These are phyloP conservation scores for Emmelina monodactyla DNA, from an alignment of 2,888 invertebrate species.

Conservation along the genomic window DNA sequence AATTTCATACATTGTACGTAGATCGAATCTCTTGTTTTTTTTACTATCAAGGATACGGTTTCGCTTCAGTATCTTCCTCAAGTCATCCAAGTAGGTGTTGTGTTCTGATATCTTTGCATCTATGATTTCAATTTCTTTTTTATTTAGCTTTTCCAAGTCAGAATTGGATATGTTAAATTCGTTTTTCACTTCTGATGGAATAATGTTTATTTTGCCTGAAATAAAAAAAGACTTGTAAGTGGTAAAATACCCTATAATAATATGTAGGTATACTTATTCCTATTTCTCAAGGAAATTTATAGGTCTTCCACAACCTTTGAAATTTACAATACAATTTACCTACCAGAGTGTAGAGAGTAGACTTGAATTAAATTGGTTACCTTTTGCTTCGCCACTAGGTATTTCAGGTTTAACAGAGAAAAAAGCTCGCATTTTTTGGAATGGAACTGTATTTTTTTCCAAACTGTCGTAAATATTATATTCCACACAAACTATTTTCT, in stretches of 20 bases:
- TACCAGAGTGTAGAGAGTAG: too few relatives aligned
- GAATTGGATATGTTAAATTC: constrained; percentile 30
- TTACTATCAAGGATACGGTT: constrained; percentile 25
- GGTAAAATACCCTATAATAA: too few relatives aligned
- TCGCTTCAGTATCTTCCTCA: constrained; percentile 32
- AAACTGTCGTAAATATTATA: constrained; percentile 33
- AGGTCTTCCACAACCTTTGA: too few relatives aligned
- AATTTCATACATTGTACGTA: constrained; percentile 39
- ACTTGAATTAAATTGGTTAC: constrained; percentile 10
- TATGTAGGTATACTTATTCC: too few relatives aligned
- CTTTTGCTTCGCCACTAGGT: constrained; percentile 10
- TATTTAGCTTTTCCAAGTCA: constrained; percentile 28
- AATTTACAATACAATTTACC: too few relatives aligned
- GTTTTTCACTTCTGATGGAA: constrained; percentile 28
- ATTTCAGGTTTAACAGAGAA: constrained; percentile 36
- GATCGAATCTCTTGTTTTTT: constrained; percentile 28
- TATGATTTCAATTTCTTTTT: constrained; percentile 48
- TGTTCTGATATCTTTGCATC: constrained; percentile 40
- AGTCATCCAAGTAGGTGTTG: constrained; percentile 39
- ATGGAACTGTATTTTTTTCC: constrained; percentile 18
- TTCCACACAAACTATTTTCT: constrained; percentile 48
- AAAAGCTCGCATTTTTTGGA: constrained; percentile 39
- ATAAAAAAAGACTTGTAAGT: too few relatives aligned
- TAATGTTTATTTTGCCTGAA: too few relatives aligned
- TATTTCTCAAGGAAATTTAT: too few relatives aligned